Base-by-base conservation (phyloP, 2,888 invertebrate species). In the Hedya salicella region DNA sequence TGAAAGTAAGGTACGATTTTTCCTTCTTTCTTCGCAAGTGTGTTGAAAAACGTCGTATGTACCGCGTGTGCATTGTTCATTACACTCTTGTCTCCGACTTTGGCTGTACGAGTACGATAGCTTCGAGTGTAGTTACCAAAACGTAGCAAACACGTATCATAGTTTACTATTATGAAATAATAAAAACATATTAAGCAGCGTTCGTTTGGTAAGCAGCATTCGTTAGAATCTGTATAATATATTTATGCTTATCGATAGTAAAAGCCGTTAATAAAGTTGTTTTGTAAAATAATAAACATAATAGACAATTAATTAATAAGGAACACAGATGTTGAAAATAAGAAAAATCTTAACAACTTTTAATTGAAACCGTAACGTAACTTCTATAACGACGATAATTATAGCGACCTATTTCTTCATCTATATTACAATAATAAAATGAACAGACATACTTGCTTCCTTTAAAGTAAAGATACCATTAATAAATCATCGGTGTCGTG, bases 281-380 rank as follows among this genome's bases (percentile, higher is more conserved):
- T 75, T 75, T 70, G 79, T 79, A 75, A 73, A 73, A 75, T 76
- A 72, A 73, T 44, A 75, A 73, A 77, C 72, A 73, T 68, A 71
- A 69, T 73, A 72, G 72, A 72, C 67, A 59, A 60, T 40, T 44
- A 57, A 68, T 62, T 64, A 68, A 73, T 64, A 75, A 77, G 76
- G 77, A 76, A 79, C 78, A 77, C 73, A 72, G 68, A 70, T 70
- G 70, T 67, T 71, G 62, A 67, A 56, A 61, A 57, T 72, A 75
- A 71, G 75, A 76, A 77, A 76, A 70, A 76, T 76, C 76, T 78
- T 78, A 83, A 79, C 76, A 83, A 83, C 76, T 78, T 77, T 69
- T 77, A 78, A 77, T 73, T 73, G 76, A 78, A 79, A 77, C 54
- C 73, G 73, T 77, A 82, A 80, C 77, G 75, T 76, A 78, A 77